Conservation (phyloP, 2,113 vertebrate species). For the Vulpes lagopus region DNA sequence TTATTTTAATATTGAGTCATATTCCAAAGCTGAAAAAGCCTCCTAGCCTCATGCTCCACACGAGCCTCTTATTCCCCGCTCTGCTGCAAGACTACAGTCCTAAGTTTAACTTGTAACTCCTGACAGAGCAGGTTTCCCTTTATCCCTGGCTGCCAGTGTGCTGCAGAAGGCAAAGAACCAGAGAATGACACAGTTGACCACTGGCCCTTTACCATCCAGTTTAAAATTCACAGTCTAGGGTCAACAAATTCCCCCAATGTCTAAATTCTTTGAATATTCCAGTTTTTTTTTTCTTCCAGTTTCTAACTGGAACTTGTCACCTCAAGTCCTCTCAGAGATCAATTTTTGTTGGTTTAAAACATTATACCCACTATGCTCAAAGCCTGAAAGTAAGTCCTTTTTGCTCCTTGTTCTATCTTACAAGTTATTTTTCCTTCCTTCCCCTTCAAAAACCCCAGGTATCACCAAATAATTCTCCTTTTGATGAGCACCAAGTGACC, state of each 20-base stretch:
- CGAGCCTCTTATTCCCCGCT: not conserved
- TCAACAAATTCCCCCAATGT: not conserved
- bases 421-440: conserved; percentile 8
- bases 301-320: not conserved
- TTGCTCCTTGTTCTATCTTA: not conserved
- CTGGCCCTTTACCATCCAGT: not conserved
- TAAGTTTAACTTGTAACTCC: not conserved
- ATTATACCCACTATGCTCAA: not conserved
- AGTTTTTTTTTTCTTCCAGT: not conserved
- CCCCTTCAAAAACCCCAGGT: not conserved
- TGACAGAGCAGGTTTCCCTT: not conserved
- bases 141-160: not conserved
- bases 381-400: not conserved
- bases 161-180: not conserved
- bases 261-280: not conserved
- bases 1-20: not conserved
- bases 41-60: not conserved
- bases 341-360: not conserved
- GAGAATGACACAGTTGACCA: not conserved
- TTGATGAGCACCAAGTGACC: not conserved
- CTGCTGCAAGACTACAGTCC: not conserved
- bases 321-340: not conserved
- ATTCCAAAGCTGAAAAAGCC: not conserved
- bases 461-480: not conserved
- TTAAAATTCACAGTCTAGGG: not conserved